A percentile compares a stretch with the other conserved stretches of the same genome.
Evolutionary conservation across 2,113 vertebrate species (phyloP).

Genomic region (Romanogobio albipinnatus): DNA sequence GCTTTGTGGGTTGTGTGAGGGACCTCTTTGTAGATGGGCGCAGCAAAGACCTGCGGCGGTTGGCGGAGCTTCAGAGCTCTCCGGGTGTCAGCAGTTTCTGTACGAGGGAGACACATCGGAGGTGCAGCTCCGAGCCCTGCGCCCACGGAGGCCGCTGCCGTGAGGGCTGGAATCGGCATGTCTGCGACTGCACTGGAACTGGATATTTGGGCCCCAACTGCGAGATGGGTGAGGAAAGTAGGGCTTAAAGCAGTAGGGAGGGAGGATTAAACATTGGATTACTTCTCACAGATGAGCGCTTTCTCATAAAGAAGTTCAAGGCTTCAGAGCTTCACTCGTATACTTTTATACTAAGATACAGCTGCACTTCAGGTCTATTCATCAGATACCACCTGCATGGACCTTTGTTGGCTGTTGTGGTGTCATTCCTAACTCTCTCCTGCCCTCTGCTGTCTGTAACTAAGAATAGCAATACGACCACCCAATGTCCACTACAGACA

Average conservation of each 20-base stretch:
- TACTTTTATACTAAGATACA: background rate
- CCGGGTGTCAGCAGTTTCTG: conserved; percentile 84
- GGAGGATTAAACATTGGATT: conserved; percentile 8
- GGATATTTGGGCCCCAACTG: conserved; percentile 87
- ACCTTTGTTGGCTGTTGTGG: conserved; percentile 29
- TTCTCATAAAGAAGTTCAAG: conserved; percentile 15
- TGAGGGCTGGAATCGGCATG: conserved; percentile 92
- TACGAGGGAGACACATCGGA: conserved; percentile 84
- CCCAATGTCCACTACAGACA: background rate
- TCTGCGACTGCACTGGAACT: conserved; percentile 88
- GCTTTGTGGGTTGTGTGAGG: conserved; percentile 90
- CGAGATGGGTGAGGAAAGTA: conserved; percentile 80
- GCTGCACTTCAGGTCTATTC: background rate
- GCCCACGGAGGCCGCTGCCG: conserved; percentile 82
- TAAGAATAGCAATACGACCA: background rate
- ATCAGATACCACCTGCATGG: conserved; percentile 15
- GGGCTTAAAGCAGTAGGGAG: conserved; percentile 13
- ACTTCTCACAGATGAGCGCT: background rate
- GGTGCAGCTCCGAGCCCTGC: conserved; percentile 83
- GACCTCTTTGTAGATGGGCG: conserved; percentile 92
- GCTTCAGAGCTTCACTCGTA: background rate
- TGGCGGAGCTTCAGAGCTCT: conserved; percentile 83
- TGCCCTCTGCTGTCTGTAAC: conserved; percentile 53
- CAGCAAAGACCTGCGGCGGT: conserved; percentile 84
- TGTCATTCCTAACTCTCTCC: conserved; percentile 46